Evolutionary conservation across 2,113 vertebrate genomes (phyloP).

Genomic region (Gymnorhina tibicen): DNA sequence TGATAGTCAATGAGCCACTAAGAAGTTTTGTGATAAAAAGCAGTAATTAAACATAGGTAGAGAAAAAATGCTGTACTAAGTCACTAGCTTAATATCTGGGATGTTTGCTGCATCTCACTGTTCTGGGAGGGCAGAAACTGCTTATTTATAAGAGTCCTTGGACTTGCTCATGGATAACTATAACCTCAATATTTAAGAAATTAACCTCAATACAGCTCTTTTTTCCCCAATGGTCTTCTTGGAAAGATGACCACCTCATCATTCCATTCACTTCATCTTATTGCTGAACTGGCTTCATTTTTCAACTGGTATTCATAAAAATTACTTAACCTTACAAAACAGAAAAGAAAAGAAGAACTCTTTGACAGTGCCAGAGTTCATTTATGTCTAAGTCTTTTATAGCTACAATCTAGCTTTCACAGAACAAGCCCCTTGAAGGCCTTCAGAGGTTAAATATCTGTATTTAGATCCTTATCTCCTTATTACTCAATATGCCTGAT

Average conservation of each 20-base stretch:
- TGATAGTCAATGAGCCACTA: neutral
- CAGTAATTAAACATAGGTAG: neutral
- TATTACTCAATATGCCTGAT: neutral
- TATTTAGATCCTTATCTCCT: conserved; percentile 43
- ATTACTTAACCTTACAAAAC: neutral
- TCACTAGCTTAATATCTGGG: neutral
- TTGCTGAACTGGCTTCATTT: neutral
- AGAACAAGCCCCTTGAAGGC: conserved; percentile 39
- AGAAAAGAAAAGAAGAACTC: neutral
- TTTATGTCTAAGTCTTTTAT: conserved; percentile 33
- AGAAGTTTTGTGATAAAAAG: neutral
- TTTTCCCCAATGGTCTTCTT: neutral
- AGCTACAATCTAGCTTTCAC: conserved; percentile 1
- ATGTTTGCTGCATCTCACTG: neutral
- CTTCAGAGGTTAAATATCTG: conserved; percentile 39
- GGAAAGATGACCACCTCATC: neutral
- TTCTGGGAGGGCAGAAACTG: neutral
- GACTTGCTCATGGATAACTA: neutral
- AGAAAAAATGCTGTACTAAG: neutral
- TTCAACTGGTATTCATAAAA: neutral
- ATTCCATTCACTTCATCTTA: neutral
- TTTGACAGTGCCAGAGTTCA: neutral
- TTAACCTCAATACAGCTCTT: neutral
- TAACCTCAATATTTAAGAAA: neutral
- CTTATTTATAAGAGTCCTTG: neutral